Evolutionary conservation across 2,888 invertebrate genomes (phyloP), one percentile per base, ranked within the genome.

Genomic region (Capitulum mitella): DNA sequence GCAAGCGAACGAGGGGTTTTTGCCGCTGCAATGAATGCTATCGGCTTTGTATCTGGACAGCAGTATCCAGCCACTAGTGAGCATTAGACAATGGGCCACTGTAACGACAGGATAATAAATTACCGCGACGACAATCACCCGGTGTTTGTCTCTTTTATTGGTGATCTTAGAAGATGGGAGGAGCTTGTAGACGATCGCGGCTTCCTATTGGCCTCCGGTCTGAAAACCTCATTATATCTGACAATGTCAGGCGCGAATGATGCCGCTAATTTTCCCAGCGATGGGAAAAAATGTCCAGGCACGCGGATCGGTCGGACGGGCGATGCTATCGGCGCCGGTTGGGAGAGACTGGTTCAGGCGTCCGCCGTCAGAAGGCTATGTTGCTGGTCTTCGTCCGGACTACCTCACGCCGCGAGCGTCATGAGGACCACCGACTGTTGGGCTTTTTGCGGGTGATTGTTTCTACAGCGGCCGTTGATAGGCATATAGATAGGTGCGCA

Each of bases 81-180:
- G 37, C 70, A 70, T 40, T 70, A 70, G 70, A 70, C 70, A 70
- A 70, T 40, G 70, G 26, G 40, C 26, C 37, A 1, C 26, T 40
- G 12, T 34, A 70, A 22, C 12, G 70, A 40, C 70, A 70, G 70
- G 37, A 26, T 40, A 37, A 70, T 70, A 70, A 70, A 70, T 70
- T 70, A 70, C 26, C 70, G 10, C 26, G 8, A 8, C 40, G 1
- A 5, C 40, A 10, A 40, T 40, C 40, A 40, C 8, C 40, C 19
- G 2, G 22, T 70, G 70, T 70, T 70, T 70, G 70, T 37, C 70
- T 19, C 22, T 40, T 70, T 70, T 70, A 70, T 70, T 70, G 70
- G 70, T 26, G 70, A 70, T 70, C 19, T 26, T 10, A 37, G 37
- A 40, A 14, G 70, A 10, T 37, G 70, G 70, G 70, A 22, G 70